These are phyloP conservation scores for Acanthiza pusilla DNA, from an alignment of 2,797 vertebrate genomes.

Conservation along the genomic window DNA sequence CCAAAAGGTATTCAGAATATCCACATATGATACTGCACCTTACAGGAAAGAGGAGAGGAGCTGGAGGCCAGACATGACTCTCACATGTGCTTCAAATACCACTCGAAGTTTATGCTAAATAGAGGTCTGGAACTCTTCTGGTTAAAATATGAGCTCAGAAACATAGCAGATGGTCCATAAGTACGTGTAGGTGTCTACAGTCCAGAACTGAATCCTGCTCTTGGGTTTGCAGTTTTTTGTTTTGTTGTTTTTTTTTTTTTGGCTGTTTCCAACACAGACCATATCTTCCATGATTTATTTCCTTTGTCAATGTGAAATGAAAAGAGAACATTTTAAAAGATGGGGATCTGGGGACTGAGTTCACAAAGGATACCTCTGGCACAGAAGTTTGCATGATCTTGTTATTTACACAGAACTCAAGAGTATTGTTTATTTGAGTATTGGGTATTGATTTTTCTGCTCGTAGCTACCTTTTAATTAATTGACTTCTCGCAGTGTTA, in stretches of 20 bases:
- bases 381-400: not conserved
- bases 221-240: not conserved
- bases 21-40: not conserved
- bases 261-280: not conserved
- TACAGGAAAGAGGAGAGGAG: not conserved
- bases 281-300: not conserved
- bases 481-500: not conserved
- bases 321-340: not conserved
- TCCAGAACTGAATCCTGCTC: not conserved
- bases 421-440: conserved; percentile 13
- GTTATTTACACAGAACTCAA: not conserved
- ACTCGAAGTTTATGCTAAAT: not conserved
- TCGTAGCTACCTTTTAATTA: conserved; percentile 8
- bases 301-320: not conserved
- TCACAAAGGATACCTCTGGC: not conserved
- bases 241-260: not conserved
- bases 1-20: not conserved
- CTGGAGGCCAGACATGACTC: not conserved
- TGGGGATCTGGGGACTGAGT: not conserved
- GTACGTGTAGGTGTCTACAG: not conserved
- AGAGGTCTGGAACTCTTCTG: not conserved
- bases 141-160: not conserved
- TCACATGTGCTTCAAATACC: not conserved
- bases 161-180: not conserved
- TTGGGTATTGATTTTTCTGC: not conserved